phyloP scores from a whole-genome alignment of 2,113 vertebrate genomes.

The Myotis yumanensis region DNA sequence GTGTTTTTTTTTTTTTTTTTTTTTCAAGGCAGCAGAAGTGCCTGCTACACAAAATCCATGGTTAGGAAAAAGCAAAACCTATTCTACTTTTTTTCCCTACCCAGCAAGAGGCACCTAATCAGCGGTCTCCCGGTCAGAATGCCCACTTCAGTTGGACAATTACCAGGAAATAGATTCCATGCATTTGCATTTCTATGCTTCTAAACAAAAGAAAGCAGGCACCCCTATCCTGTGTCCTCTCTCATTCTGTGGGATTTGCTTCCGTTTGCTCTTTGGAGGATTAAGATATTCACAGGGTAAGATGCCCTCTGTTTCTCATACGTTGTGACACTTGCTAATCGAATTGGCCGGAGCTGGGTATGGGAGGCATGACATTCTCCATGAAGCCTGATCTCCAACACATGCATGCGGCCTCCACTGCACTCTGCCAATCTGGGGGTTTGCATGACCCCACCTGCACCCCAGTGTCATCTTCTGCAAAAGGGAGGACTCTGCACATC shows the following conservation, averaged over 20 bases:
- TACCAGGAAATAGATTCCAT: slow-evolving; percentile 59
- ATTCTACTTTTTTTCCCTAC: neutral
- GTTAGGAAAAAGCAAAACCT: slow-evolving; percentile 46
- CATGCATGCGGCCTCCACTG: accelerated
- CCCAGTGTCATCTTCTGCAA: neutral
- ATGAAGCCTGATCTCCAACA: neutral
- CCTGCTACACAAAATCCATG: slow-evolving; percentile 57
- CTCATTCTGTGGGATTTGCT: neutral
- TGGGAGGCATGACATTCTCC: neutral
- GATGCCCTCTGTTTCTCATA: neutral
- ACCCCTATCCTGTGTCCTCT: slow-evolving; percentile 55
- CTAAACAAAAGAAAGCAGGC: slow-evolving; percentile 36
- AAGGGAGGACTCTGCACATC: neutral
- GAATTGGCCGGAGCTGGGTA: neutral
- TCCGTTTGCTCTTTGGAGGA: neutral
- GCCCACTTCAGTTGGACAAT: slow-evolving; percentile 60
- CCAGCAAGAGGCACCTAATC: slow-evolving; percentile 54
- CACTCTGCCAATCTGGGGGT: neutral
- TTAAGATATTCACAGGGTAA: neutral
- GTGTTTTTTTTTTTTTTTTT: neutral
- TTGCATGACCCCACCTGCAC: neutral
- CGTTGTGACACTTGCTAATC: neutral
- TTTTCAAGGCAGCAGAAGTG: slow-evolving; percentile 36
- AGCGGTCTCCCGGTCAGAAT: slow-evolving; percentile 35
- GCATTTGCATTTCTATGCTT: slow-evolving; percentile 68